Percentiles rank a stretch among this genome's conserved stretches.
These are phyloP conservation scores for Bembecia ichneumoniformis DNA, from an alignment of 2,888 invertebrate species.

Conservation along the genomic window DNA sequence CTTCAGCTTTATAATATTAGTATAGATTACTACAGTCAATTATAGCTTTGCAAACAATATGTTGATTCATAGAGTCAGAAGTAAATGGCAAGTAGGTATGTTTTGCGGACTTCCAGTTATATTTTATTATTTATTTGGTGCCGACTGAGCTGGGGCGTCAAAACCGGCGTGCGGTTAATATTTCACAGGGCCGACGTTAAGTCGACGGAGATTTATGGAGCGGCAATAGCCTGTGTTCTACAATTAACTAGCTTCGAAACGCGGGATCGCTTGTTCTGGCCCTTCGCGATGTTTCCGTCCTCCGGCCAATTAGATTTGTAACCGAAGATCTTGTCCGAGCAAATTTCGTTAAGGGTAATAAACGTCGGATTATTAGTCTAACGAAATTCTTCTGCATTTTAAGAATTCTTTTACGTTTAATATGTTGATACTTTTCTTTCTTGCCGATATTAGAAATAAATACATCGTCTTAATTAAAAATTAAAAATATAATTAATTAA, in stretches of 20 bases:
- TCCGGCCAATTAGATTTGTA: background rate
- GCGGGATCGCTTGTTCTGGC: slow-evolving; percentile 11
- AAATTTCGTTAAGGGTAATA: background rate
- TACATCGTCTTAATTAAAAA: too few relatives aligned
- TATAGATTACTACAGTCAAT: background rate
- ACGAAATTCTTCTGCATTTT: too few relatives aligned
- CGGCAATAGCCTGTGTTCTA: slow-evolving; percentile 54
- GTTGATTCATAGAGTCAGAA: background rate
- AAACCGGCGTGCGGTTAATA: slow-evolving; percentile 64
- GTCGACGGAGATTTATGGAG: slow-evolving; percentile 63
- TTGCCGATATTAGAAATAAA: too few relatives aligned
- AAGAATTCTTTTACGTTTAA: too few relatives aligned
- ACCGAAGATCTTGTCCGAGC: background rate
- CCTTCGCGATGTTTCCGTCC: background rate
- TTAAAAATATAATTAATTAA: too few relatives aligned
- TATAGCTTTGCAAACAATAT: background rate
- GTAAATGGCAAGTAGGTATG: background rate
- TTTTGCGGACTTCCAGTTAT: slow-evolving; percentile 25
- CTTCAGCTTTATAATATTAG: too few relatives aligned
- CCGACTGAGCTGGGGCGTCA: slow-evolving; percentile 43
- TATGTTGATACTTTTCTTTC: too few relatives aligned
- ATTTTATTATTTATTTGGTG: slow-evolving; percentile 51
- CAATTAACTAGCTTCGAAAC: slow-evolving; percentile 49
- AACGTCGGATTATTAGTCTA: background rate
- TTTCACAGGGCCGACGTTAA: slow-evolving; percentile 63